Evolutionary conservation across 2,113 vertebrate species (phyloP), one percentile per base, ranked within the genome.

Genomic region (Sturnira hondurensis): DNA sequence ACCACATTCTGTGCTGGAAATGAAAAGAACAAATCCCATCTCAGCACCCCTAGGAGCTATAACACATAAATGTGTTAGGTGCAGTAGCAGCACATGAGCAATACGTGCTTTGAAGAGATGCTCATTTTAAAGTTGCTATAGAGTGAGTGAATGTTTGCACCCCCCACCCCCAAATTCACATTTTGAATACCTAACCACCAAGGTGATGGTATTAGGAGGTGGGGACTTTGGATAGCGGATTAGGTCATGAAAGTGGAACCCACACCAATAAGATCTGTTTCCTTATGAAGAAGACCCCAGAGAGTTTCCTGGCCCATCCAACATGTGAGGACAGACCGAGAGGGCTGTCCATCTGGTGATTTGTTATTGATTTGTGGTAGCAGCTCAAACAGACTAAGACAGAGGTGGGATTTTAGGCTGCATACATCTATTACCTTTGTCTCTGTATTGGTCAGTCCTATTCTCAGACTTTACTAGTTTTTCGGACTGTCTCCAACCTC

Each of bases 171-270:
- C 5, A 16, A 61, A 80, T 28, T 61, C 16, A 17, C 16, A 63
- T 63, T 71, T 71, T 52, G n/a, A 86, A 86, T 54, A 80, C 63
- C 54, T 91, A 43, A 36, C 45, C 41, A 63, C 31, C 71, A 86
- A 52, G 43, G 31, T 47, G 33, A 58, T 38, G 50, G 33, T 19
- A n/a, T 70, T 61, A 43, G 43, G 78, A 83, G 47, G 17, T 8
- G 11, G 22, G 9, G 5, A 17, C 36, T 82, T 65, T 45, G 86
- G 68, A n/a, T 52, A 43, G 22, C 7, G 24, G 24, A 70, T 33
- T 41, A 36, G 45, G 67, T 74, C 26, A 87, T 15, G n/a, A 87
- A 14, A 28, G 13, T 80, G 8, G 47, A 56, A 38, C 28, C 63
- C 22, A 19, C 28, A 41, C 63, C 54, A 13, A 54, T 63, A 6